Conservation (phyloP, 2,888 invertebrate species). For the Heliconius ethilla region DNA sequence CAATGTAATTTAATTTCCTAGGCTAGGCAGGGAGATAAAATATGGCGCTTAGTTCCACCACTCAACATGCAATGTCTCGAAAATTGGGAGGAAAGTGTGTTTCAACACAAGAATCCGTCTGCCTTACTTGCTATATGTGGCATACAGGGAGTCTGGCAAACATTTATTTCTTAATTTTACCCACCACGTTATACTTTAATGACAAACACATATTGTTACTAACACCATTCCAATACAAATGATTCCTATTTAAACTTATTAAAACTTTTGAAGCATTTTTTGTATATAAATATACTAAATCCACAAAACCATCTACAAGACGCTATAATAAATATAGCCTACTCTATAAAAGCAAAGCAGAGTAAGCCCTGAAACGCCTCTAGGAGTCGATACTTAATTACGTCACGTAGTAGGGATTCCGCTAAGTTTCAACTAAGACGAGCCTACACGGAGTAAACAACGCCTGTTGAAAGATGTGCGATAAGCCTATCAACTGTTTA, state of each 20-base stretch:
- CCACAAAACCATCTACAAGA: conserved; percentile 9
- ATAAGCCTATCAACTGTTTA: conserved; percentile 64
- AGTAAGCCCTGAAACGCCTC: conserved; percentile 46
- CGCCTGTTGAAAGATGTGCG: conserved; percentile 66
- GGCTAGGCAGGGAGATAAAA: no score
- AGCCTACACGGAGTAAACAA: conserved; percentile 54
- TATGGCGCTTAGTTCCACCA: no score
- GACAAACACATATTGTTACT: no score
- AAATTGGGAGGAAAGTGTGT: no score
- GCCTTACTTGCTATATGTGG: no score
- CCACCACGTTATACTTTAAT: no score
- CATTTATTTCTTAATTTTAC: no score
- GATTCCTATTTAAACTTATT: not conserved
- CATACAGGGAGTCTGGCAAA: no score
- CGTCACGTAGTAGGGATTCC: conserved; percentile 69
- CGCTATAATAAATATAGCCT: conserved; percentile 36
- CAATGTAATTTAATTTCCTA: no score
- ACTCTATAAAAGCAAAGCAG: conserved; percentile 41
- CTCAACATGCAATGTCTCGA: no score
- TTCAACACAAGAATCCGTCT: no score
- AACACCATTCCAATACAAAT: no score
- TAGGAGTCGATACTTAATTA: conserved; percentile 61
- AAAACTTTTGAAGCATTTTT: not conserved
- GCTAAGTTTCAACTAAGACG: conserved; percentile 63
- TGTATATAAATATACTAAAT: not conserved